Percentiles rank a stretch among this genome's conserved stretches.
Evolutionary conservation across 2,113 vertebrate species (phyloP).

Genomic region (Rissa tridactyla): DNA sequence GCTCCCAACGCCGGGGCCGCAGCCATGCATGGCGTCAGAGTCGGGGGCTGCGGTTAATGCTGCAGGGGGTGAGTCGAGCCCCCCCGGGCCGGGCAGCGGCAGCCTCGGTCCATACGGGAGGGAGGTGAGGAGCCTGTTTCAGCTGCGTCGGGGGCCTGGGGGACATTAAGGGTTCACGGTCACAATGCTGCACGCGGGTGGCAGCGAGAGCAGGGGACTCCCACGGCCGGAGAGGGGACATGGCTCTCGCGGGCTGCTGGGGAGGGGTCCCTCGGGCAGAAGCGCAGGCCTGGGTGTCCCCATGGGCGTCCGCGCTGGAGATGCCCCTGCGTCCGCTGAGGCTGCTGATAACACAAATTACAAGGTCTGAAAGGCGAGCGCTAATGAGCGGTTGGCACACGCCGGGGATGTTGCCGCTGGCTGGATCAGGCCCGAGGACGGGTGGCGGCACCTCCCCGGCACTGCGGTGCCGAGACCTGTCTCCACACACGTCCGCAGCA

Average conservation of each 20-base stretch:
- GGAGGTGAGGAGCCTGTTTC: too few relatives aligned
- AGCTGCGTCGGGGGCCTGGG: too few relatives aligned
- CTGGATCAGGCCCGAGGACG: background rate
- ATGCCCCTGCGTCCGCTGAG: background rate
- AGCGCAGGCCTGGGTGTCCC: background rate
- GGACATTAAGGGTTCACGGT: background rate
- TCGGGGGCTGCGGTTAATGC: too few relatives aligned
- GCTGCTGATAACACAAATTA: background rate
- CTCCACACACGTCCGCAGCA: background rate
- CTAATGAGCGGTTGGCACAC: background rate
- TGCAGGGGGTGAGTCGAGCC: too few relatives aligned
- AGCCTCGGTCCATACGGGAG: too few relatives aligned
- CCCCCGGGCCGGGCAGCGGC: too few relatives aligned
- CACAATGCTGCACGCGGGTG: background rate
- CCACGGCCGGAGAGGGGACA: background rate
- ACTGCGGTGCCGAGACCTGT: background rate
- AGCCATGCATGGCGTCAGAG: too few relatives aligned
- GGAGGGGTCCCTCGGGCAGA: background rate
- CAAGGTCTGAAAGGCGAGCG: background rate
- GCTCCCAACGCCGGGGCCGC: too few relatives aligned
- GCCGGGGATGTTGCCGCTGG: background rate
- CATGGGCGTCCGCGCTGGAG: background rate
- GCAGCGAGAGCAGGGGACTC: fast-evolving
- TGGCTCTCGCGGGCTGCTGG: background rate
- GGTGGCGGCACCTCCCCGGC: background rate